These are phyloP conservation scores for Leptinotarsa juncta DNA, from an alignment of 2,888 invertebrate species.

Conservation along the genomic window DNA sequence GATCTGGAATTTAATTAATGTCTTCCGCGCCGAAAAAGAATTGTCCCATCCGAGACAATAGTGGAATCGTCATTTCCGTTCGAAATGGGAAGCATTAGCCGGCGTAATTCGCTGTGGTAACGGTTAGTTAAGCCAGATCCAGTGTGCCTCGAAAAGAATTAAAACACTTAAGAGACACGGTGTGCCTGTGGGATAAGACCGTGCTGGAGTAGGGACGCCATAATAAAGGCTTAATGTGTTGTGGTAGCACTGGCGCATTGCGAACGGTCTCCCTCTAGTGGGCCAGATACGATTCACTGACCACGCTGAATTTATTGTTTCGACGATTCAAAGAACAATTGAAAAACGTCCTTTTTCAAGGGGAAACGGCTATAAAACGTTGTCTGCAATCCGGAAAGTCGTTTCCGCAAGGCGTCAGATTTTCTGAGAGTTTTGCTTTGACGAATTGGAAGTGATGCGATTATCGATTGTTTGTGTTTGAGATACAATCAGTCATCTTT, in stretches of 20 bases:
- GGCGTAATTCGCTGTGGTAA: conserved; percentile 45
- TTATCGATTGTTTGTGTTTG: conserved; percentile 6
- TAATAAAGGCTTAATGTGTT: conserved; percentile 50
- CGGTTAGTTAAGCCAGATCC: conserved; percentile 49
- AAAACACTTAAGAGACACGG: conserved; percentile 53
- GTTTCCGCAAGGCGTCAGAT: conserved; percentile 18
- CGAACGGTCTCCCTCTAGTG: conserved; percentile 44
- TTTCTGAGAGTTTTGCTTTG: conserved; percentile 19
- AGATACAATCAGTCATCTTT: neutral
- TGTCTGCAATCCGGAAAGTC: conserved; percentile 25
- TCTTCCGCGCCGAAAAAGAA: conserved; percentile 3
- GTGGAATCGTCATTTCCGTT: conserved; percentile 40
- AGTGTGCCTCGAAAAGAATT: conserved; percentile 51
- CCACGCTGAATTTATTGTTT: conserved; percentile 51
- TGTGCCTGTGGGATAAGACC: conserved; percentile 50
- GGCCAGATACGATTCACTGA: conserved; percentile 51
- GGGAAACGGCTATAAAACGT: conserved; percentile 37
- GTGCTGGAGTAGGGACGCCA: conserved; percentile 39
- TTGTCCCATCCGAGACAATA: conserved; percentile 35
- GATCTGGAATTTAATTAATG: conserved; percentile 12
- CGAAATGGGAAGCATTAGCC: conserved; percentile 43
- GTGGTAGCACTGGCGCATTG: conserved; percentile 53
- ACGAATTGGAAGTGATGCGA: neutral
- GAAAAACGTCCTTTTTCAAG: conserved; percentile 46
- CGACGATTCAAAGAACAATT: conserved; percentile 49